These are phyloP conservation scores for Australoheros facetus DNA, from an alignment of 2,797 vertebrate genomes.

Conservation along the genomic window DNA sequence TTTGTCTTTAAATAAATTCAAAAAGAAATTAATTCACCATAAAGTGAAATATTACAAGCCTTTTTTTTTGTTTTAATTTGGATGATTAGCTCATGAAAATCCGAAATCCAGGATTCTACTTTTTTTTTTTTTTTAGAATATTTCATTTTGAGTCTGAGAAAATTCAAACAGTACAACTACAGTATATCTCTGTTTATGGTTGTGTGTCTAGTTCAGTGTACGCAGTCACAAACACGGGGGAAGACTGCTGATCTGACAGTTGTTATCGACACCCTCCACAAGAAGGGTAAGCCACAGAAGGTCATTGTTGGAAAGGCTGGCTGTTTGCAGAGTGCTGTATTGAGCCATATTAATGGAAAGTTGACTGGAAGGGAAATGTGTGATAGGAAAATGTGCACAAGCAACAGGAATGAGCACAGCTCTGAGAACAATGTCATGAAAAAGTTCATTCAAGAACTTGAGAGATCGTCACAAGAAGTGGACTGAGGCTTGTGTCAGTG, in stretches of 20 bases:
- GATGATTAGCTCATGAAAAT: too few relatives aligned
- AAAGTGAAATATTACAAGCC: not conserved
- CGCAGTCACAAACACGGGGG: not conserved
- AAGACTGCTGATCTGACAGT: not conserved
- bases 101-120: not conserved
- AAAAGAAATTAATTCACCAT: not conserved
- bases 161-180: not conserved
- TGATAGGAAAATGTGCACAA: not conserved
- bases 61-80: not conserved
- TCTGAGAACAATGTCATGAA: not conserved
- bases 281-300: not conserved
- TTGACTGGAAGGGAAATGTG: not conserved
- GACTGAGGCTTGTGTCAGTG: not conserved
- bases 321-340: slow-evolving; percentile 1
- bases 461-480: not conserved
- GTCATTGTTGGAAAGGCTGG: not conserved
- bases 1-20: not conserved
- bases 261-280: not conserved
- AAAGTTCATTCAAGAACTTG: not conserved
- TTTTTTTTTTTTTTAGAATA: not conserved
- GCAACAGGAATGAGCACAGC: not conserved
- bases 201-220: not conserved
- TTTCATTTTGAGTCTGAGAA: not conserved
- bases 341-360: slow-evolving; percentile 1
- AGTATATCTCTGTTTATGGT: not conserved